These are phyloP conservation scores for Drosophila aff. DNA, from an alignment of 1,140 invertebrate genomes.

Conservation along the genomic window DNA sequence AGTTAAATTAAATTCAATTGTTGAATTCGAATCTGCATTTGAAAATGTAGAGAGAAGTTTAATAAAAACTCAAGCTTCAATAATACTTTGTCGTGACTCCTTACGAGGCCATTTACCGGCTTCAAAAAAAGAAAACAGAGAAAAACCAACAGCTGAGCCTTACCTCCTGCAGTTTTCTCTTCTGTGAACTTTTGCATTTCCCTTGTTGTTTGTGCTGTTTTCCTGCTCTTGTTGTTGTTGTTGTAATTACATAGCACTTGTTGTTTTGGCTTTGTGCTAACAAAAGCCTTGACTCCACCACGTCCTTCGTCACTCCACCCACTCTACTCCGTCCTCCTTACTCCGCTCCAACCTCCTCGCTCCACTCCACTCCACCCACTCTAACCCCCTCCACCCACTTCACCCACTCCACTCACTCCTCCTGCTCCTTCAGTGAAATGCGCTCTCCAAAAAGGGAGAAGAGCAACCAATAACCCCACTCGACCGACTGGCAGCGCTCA, in stretches of 20 bases:
- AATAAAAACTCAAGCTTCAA: conserved; percentile 5
- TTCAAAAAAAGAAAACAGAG: neutral
- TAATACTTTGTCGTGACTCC: conserved; percentile 11
- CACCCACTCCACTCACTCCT: neutral
- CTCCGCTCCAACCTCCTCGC: neutral
- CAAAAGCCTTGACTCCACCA: conserved; percentile 52
- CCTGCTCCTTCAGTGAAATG: conserved; percentile 15
- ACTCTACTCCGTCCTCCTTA: neutral
- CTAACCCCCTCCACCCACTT: neutral
- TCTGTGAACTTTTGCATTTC: conserved; percentile 39
- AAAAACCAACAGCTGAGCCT: conserved; percentile 9
- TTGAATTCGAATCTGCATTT: neutral
- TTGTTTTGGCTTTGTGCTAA: conserved; percentile 71
- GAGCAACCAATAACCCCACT: conserved; percentile 73
- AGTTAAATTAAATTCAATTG: neutral
- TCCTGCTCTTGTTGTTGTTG: conserved; percentile 35
- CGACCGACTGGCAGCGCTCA: conserved; percentile 61
- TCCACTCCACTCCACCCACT: neutral
- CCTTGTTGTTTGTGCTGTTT: conserved; percentile 27
- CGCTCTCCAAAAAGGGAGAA: conserved; percentile 50
- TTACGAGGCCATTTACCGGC: conserved; percentile 24
- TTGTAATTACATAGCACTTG: conserved; percentile 73
- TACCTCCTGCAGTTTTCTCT: conserved; percentile 11
- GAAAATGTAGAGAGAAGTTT: neutral
- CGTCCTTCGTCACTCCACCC: neutral